phyloP scores from a whole-genome alignment of 1,140 invertebrate genomes.

The Zaprionus nigranus region DNA sequence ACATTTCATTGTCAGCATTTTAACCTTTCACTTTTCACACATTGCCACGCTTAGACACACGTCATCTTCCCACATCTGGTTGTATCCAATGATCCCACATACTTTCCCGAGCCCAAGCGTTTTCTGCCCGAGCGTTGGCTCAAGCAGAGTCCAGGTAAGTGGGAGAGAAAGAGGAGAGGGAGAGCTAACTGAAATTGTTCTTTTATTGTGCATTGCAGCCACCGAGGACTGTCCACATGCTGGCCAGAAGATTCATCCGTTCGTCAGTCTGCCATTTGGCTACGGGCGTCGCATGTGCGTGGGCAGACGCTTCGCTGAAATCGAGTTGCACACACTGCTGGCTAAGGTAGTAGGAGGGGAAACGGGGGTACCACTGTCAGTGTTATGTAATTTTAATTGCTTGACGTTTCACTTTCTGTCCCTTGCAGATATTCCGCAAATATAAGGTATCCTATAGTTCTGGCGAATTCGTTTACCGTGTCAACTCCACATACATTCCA shows the following conservation, averaged over 20 bases:
- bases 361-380: background rate
- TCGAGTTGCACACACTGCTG: constrained; percentile 90
- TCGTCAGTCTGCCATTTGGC: constrained; percentile 92
- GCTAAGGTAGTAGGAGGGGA: constrained; percentile 83
- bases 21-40: constrained; percentile 55
- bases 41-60: constrained; percentile 87
- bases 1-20: constrained; percentile 13
- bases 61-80: constrained; percentile 92
- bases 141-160: constrained; percentile 78
- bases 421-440: constrained; percentile 88
- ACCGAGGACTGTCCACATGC: constrained; percentile 67
- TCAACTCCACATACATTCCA: constrained; percentile 90
- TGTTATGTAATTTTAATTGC: constrained; percentile 4
- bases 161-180: no score
- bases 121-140: constrained; percentile 93
- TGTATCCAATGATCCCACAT: constrained; percentile 90
- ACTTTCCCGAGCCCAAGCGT: constrained; percentile 88
- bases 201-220: constrained; percentile 23
- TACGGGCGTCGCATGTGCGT: constrained; percentile 93
- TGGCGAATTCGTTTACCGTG: constrained; percentile 88
- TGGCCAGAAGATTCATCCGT: constrained; percentile 87
- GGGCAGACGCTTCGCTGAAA: constrained; percentile 92
- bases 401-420: constrained; percentile 52
- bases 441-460: constrained; percentile 88
- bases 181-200: background rate